Evolutionary conservation across 1,140 invertebrate species (phyloP).

Genomic region (Heliconius eleuchia): DNA sequence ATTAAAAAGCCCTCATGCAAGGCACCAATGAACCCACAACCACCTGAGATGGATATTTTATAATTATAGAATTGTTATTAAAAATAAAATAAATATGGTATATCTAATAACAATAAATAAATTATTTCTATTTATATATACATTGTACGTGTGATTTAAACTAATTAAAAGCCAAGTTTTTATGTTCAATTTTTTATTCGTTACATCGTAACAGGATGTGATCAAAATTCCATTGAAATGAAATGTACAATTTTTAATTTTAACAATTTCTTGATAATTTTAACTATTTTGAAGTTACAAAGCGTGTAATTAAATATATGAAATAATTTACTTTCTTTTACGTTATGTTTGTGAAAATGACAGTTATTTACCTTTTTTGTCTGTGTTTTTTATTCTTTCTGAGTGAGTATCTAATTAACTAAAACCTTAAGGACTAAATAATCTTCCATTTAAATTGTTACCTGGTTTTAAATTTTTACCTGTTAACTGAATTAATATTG

Average conservation of each 20-base stretch:
- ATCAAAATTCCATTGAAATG: constrained; percentile 6
- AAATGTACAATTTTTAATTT: background rate
- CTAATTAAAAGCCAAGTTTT: background rate
- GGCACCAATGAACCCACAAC: too few relatives aligned
- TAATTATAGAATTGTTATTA: too few relatives aligned
- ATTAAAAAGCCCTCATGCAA: too few relatives aligned
- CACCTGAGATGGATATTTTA: too few relatives aligned
- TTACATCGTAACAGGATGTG: constrained; percentile 1
- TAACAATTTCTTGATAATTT: background rate
- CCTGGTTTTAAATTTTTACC: too few relatives aligned
- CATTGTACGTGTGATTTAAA: too few relatives aligned
- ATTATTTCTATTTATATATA: too few relatives aligned
- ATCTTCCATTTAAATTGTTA: too few relatives aligned
- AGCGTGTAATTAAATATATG: constrained; percentile 35
- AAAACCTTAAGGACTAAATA: background rate
- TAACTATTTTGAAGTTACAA: constrained; percentile 17
- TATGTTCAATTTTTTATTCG: constrained; percentile 7
- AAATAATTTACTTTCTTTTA: constrained; percentile 9
- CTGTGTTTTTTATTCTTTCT: constrained; percentile 29
- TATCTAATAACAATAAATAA: too few relatives aligned
- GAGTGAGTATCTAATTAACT: constrained; percentile 23
- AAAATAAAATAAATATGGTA: too few relatives aligned
- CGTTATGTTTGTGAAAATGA: constrained; percentile 21
- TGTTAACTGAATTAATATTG: too few relatives aligned
- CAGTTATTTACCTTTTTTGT: constrained; percentile 6